Conservation (phyloP, 1,140 invertebrate species). For the Drosophila asahinai region DNA sequence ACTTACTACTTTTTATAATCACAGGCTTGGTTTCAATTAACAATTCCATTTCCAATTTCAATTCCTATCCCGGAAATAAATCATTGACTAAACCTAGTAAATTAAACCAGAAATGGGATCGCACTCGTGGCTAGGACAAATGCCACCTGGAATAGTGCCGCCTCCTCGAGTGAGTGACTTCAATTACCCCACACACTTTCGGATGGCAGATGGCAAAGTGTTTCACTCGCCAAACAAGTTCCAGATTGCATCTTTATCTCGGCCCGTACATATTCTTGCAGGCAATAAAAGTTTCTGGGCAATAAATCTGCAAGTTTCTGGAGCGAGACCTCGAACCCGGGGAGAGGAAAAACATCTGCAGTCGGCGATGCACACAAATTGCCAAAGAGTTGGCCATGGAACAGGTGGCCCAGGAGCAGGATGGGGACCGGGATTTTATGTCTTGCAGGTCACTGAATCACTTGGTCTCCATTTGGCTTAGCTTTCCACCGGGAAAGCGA, state of each 20-base stretch:
- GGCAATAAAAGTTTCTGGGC: constrained; percentile 81
- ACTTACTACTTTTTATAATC: not conserved
- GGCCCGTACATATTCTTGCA: constrained; percentile 74
- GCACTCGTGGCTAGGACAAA: constrained; percentile 9
- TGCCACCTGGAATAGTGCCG: constrained; percentile 30
- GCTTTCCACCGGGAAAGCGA: not conserved
- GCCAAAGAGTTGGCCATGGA: constrained; percentile 68
- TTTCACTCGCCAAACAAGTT: constrained; percentile 71
- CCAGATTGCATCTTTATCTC: constrained; percentile 79
- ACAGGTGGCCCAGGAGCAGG: constrained; percentile 56
- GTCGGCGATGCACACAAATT: constrained; percentile 63
- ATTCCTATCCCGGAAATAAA: not conserved
- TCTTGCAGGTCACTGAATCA: constrained; percentile 76
- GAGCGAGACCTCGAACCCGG: constrained; percentile 62
- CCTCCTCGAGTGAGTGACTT: constrained; percentile 45
- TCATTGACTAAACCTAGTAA: not conserved
- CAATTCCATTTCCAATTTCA: not conserved
- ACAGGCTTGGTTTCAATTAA: constrained; percentile 9
- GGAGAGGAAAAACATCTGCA: constrained; percentile 65
- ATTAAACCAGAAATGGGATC: not conserved
- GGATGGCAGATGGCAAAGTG: constrained; percentile 68
- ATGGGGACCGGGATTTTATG: constrained; percentile 52
- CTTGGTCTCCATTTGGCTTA: constrained; percentile 64
- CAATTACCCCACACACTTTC: constrained; percentile 53
- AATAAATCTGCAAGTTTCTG: constrained; percentile 83